Base-by-base conservation (phyloP, 2,797 vertebrate genomes). In the Threskiornis aethiopicus region DNA sequence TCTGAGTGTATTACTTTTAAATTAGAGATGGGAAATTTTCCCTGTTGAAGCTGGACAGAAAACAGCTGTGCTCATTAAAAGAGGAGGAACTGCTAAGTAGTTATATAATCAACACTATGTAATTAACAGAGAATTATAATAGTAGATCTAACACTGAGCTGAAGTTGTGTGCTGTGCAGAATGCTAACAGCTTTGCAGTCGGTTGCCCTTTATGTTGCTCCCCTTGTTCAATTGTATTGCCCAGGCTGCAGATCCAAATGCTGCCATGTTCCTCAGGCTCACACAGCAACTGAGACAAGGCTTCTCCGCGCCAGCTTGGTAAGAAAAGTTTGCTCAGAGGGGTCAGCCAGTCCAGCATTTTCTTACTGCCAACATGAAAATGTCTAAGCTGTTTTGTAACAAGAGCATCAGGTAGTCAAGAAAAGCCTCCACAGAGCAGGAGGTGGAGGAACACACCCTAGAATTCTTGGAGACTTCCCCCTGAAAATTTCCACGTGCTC, bases 1-100 rank as follows among this genome's bases (percentile, higher is more conserved):
- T 95, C 80, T 57, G 66, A 94, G 87, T 90, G 88, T 73, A 96
- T 95, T 97, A 94, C 97, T 97, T 96, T 95, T 94, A 97, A 97
- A 98, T 97, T 96, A 95, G 96, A 96, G 86, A 94, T 73, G 67
- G 92, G 94, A 95, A 96, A 96, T 96, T 96, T 88, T 94, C 96
- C 91, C 90, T 70, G 86, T 96, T 88, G 96, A 97, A 96, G 89
- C 95, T 96, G 97, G 97, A 96, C 96, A 97, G 96, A 94, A 97
- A 98, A 97, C 96, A 98, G 97, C 97, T 95, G 97, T 96, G 96
- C 96, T 98, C 96, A 95, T 98, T 98, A 97, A 96, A 97, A 94
- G 94, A 96, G 94, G 95, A 97, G 82, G 94, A 96, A 95, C 94
- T 90, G 94, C 93, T 96, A 97, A 97, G 95, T 64, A 88, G 93